These are phyloP conservation scores for Anoplophora glabripennis DNA, from an alignment of 1,140 invertebrate genomes.

Conservation along the genomic window DNA sequence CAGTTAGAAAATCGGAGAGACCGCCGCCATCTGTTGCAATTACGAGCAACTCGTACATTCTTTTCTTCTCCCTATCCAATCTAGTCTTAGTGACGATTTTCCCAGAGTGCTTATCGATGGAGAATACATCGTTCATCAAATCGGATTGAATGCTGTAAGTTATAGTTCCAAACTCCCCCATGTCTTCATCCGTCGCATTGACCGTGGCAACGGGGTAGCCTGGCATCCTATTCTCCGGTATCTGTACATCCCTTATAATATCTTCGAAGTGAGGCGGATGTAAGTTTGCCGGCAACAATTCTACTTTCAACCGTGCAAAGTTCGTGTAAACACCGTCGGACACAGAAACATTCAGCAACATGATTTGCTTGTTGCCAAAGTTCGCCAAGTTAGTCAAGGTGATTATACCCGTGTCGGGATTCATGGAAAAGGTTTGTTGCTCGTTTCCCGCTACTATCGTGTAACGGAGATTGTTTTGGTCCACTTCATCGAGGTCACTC, in stretches of 20 bases:
- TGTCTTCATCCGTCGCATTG: constrained; percentile 77
- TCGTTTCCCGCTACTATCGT: constrained; percentile 82
- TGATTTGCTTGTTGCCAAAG: constrained; percentile 60
- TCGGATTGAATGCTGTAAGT: constrained; percentile 81
- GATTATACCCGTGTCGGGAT: constrained; percentile 66
- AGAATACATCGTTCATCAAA: constrained; percentile 71
- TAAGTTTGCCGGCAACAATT: constrained; percentile 76
- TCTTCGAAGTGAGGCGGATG: constrained; percentile 76
- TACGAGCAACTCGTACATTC: constrained; percentile 75
- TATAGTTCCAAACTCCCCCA: constrained; percentile 74
- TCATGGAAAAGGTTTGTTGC: constrained; percentile 78
- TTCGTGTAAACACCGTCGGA: constrained; percentile 89
- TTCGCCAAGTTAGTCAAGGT: constrained; percentile 65
- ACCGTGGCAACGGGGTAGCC: constrained; percentile 72
- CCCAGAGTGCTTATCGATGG: constrained; percentile 74
- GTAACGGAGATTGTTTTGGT: constrained; percentile 72
- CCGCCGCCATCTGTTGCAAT: constrained; percentile 85
- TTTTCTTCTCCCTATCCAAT: constrained; percentile 75
- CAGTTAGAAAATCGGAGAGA: constrained; percentile 71
- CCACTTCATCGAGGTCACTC: constrained; percentile 79
- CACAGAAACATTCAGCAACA: constrained; percentile 81
- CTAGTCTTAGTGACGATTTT: constrained; percentile 72
- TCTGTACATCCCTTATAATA: constrained; percentile 47
- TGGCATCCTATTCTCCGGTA: constrained; percentile 73
- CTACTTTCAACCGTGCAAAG: constrained; percentile 77